Evolutionary conservation across 2,888 invertebrate genomes (phyloP), one percentile per base, ranked within the genome.

Genomic region (Pyrrhosoma nymphula): DNA sequence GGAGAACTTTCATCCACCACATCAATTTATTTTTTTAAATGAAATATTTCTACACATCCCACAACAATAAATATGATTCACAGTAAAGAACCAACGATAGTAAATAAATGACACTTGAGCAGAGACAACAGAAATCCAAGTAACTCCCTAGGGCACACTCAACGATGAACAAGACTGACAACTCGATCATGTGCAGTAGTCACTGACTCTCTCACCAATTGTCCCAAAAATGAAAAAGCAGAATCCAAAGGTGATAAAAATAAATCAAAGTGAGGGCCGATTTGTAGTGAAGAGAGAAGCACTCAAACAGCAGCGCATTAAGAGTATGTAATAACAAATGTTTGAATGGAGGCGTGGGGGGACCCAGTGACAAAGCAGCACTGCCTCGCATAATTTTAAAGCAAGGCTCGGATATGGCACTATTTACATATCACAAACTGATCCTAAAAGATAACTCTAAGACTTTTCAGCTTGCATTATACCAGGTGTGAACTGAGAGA

Each of bases 31-130:
- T 82, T 82, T 47, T 35, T 82, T 18, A 82, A 69, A 69, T 35
- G 82, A 82, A 82, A 16, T 30, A 16, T 82, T 35, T 4, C 23
- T 82, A 82, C n/a, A 69, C 69, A 69, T 30, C 82, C 82, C 82
- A 82, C 82, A 82, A 18, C 82, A 82, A 82, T 82, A 82, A 82
- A 82, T 82, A 82, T 26, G n/a, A n/a, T 69, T 69, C 69, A 69
- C 82, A 35, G 35, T 82, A 35, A 82, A 82, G 16, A 8, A 82
- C 82, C 82, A 35, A 26, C 10, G 30, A 82, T 14, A 82, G 82
- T 26, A 82, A 30, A 35, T 82, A 35, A 16, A 82, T 82, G 82
- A 82, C 82, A 82, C 82, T 82, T 82, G 35, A 30, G 18, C 14
- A 35, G 16, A 35, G 16, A n/a, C 69, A 20, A 69, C 47, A 47